Evolutionary conservation across 2,888 invertebrate species (phyloP).

Genomic region (Sesamia inferens): DNA sequence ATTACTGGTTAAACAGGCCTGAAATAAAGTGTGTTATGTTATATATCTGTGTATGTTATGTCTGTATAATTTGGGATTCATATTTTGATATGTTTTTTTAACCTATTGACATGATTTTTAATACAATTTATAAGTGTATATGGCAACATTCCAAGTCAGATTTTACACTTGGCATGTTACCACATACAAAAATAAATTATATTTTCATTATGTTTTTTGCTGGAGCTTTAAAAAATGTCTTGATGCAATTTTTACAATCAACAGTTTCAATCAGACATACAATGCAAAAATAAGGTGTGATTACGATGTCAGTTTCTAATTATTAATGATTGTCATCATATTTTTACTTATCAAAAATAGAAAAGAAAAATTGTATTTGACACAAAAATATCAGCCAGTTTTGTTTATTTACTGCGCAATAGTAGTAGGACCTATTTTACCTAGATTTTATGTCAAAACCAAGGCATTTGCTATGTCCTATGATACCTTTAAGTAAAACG

Average conservation of each 20-base stretch:
- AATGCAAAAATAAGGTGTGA: slow-evolving; percentile 6
- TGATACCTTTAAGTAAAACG: slow-evolving; percentile 13
- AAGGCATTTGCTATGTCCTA: neutral
- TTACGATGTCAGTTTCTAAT: slow-evolving; percentile 1
- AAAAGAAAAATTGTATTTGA: neutral
- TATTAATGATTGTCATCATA: neutral
- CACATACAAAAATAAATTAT: neutral
- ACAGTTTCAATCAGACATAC: neutral
- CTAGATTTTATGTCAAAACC: neutral
- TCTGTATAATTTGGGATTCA: neutral
- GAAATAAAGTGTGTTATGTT: too few species aligned
- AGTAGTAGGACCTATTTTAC: neutral
- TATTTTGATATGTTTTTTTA: neutral
- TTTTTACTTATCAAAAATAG: neutral
- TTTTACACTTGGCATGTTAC: neutral
- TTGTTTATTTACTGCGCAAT: neutral
- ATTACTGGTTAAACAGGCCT: neutral
- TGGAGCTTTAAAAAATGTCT: neutral
- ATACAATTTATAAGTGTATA: neutral
- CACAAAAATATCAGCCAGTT: neutral
- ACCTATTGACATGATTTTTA: neutral
- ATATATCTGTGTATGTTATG: too few species aligned
- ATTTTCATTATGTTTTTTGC: neutral
- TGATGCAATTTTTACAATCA: neutral
- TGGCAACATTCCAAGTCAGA: neutral